phyloP scores from a whole-genome alignment of 2,113 vertebrate genomes.

The Plecturocebus donacophilus region DNA sequence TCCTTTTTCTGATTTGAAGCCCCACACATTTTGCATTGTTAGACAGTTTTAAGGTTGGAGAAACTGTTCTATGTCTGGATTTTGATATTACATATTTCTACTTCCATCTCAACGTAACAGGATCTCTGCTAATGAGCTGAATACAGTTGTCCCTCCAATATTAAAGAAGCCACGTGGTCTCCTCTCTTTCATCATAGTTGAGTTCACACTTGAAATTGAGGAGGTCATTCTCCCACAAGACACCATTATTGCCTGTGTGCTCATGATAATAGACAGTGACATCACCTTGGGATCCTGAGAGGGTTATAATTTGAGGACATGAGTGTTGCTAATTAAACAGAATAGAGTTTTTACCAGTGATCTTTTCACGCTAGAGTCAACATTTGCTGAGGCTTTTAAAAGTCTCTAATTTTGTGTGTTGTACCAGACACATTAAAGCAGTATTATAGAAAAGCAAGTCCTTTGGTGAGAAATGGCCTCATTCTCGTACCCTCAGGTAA shows the following conservation, averaged over 20 bases:
- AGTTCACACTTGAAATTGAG: background rate
- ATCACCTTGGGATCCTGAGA: background rate
- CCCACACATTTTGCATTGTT: background rate
- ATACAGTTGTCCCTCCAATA: background rate
- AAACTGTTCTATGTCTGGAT: background rate
- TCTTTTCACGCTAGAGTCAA: background rate
- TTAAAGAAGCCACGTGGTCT: background rate
- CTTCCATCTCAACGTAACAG: background rate
- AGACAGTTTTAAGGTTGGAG: background rate
- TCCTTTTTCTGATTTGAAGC: background rate
- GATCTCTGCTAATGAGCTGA: background rate
- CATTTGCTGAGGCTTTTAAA: background rate
- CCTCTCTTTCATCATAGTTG: background rate
- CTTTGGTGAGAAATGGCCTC: slow-evolving; percentile 15
- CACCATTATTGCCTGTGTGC: background rate
- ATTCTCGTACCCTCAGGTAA: background rate
- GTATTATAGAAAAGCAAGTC: background rate
- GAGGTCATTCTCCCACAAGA: background rate
- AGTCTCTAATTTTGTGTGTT: slow-evolving; percentile 5
- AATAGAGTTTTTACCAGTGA: background rate
- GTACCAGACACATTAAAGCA: background rate
- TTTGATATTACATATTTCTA: background rate
- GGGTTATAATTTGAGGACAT: background rate
- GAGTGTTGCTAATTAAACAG: background rate
- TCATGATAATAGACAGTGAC: background rate